Evolutionary conservation across 2,113 vertebrate genomes (phyloP).

Genomic region (Nothoprocta perdicaria): DNA sequence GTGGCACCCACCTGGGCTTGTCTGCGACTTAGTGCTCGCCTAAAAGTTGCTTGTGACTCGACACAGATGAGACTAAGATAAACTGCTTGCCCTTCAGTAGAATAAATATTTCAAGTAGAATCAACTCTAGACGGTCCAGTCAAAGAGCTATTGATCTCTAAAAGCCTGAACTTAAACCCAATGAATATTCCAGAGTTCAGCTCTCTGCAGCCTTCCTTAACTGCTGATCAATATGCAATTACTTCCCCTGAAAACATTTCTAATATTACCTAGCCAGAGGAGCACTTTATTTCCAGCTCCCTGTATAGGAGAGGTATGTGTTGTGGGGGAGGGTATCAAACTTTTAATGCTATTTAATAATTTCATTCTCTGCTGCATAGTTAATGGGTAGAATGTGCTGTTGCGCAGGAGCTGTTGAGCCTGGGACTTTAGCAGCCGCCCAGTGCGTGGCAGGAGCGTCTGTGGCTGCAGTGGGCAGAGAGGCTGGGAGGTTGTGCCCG

Average conservation of each 20-base stretch:
- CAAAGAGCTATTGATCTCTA: slow-evolving; percentile 81
- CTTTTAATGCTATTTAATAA: not conserved
- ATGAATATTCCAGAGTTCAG: slow-evolving; percentile 80
- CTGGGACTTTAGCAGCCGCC: accelerated
- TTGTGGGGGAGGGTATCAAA: not conserved
- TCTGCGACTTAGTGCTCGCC: slow-evolving; percentile 47
- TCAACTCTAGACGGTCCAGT: slow-evolving; percentile 78
- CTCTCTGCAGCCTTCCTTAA: slow-evolving; percentile 75
- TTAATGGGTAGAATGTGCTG: accelerated
- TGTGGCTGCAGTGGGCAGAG: accelerated
- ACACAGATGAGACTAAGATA: slow-evolving; percentile 78
- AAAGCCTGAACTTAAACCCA: slow-evolving; percentile 78
- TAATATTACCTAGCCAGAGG: slow-evolving; percentile 54
- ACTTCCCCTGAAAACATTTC: slow-evolving; percentile 74
- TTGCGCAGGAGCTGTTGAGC: not conserved
- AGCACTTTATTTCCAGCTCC: slow-evolving; percentile 67
- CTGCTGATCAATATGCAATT: slow-evolving; percentile 83
- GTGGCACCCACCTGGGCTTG: not conserved
- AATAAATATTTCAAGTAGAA: slow-evolving; percentile 86
- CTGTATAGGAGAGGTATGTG: not conserved
- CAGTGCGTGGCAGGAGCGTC: accelerated
- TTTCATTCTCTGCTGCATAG: not conserved
- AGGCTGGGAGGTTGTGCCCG: accelerated
- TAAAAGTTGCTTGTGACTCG: slow-evolving; percentile 68
- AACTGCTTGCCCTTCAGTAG: slow-evolving; percentile 78